phyloP scores from a whole-genome alignment of 2,113 vertebrate species.

The Cervus canadensis region DNA sequence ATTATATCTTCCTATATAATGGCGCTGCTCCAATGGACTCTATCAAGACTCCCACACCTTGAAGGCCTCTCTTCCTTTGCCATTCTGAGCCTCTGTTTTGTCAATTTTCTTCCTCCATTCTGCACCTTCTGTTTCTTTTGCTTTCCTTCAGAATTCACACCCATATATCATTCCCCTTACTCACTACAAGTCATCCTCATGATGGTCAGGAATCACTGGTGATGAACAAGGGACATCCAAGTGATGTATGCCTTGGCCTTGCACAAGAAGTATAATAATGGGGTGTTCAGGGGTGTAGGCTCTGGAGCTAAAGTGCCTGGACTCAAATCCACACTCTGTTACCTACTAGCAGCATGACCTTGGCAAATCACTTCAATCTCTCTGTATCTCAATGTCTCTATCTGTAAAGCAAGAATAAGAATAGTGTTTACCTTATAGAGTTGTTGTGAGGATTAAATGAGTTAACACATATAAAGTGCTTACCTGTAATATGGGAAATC shows the following conservation, averaged over 20 bases:
- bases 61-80: not conserved
- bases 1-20: not conserved
- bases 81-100: not conserved
- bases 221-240: not conserved
- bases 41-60: not conserved
- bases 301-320: not conserved
- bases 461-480: not conserved
- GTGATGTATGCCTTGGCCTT: not conserved
- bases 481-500: not conserved
- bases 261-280: not conserved
- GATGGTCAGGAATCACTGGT: not conserved
- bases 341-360: not conserved
- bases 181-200: not conserved
- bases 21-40: not conserved
- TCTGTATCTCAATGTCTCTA: not conserved
- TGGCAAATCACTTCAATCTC: not conserved
- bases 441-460: constrained; percentile 6
- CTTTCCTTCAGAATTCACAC: not conserved
- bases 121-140: constrained; percentile 1
- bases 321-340: not conserved
- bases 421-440: not conserved
- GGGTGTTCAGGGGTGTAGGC: not conserved
- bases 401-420: not conserved
- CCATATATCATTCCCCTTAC: not conserved
- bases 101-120: not conserved